phyloP scores from a whole-genome alignment of 2,113 vertebrate species.

The Macaca mulatta region DNA sequence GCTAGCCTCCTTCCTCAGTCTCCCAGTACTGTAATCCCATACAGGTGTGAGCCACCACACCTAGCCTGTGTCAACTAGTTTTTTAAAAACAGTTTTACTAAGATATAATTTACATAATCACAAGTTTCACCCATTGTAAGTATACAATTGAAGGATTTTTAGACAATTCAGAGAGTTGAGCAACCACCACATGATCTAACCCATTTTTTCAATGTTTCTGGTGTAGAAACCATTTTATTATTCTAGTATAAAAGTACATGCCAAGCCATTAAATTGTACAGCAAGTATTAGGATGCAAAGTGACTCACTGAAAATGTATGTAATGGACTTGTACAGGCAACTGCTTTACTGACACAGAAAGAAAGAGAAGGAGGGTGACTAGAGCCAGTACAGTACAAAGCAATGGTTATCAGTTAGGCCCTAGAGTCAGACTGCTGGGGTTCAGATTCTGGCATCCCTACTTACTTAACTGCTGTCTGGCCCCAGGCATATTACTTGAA shows the following conservation, averaged over 20 bases:
- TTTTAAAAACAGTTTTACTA: neutral
- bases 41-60: too few relatives aligned
- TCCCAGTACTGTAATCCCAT: too few relatives aligned
- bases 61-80: neutral
- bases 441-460: neutral
- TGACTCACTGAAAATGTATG: conserved; percentile 51
- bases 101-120: conserved; percentile 5
- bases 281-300: neutral
- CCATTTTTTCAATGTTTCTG: neutral
- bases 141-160: conserved; percentile 8
- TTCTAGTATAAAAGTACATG: conserved; percentile 24
- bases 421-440: neutral
- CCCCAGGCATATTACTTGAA: neutral
- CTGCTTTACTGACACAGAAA: neutral
- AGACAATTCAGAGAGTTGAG: conserved; percentile 11
- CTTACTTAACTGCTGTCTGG: neutral
- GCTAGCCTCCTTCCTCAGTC: too few relatives aligned
- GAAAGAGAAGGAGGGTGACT: neutral
- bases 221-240: conserved; percentile 29
- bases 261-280: neutral
- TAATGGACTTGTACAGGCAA: neutral
- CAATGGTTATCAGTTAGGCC: neutral
- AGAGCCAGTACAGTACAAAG: neutral
- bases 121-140: neutral
- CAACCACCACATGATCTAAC: neutral